Conservation (phyloP, 92 coral and sea anemone species). For the Zoanthus sociatus region DNA sequence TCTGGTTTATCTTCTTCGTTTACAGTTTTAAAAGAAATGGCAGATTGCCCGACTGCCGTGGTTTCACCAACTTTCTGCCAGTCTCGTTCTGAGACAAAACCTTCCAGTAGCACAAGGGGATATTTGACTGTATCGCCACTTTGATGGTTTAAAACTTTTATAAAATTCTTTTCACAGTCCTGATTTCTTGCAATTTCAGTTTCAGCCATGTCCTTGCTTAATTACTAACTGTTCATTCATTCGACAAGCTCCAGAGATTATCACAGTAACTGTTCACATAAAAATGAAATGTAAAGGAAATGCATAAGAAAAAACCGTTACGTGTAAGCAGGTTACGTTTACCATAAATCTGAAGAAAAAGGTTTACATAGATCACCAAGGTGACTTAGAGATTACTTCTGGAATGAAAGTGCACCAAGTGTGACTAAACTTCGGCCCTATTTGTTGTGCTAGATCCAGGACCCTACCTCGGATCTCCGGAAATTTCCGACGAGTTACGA, state of each 20-base stretch:
- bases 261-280: too few relatives aligned
- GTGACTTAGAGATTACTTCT: not conserved
- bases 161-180: not conserved
- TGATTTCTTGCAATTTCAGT: not conserved
- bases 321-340: slow-evolving; percentile 16
- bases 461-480: slow-evolving; percentile 9
- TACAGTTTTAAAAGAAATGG: not conserved
- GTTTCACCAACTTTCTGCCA: not conserved
- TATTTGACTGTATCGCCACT: slow-evolving; percentile 75
- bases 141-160: slow-evolving; percentile 60
- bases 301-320: not conserved
- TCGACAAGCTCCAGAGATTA: too few relatives aligned
- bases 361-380: slow-evolving; percentile 6
- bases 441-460: slow-evolving; percentile 31
- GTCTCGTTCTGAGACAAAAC: slow-evolving; percentile 30
- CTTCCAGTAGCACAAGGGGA: slow-evolving; percentile 84
- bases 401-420: not conserved
- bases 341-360: not conserved
- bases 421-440: slow-evolving; percentile 28
- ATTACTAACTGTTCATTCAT: too few relatives aligned
- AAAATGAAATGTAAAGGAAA: not conserved
- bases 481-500: slow-evolving; percentile 28
- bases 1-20: slow-evolving; percentile 1
- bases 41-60: not conserved
- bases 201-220: not conserved